Evolutionary conservation across 2,888 invertebrate species (phyloP).

Genomic region (Metopia argyrocephala): DNA sequence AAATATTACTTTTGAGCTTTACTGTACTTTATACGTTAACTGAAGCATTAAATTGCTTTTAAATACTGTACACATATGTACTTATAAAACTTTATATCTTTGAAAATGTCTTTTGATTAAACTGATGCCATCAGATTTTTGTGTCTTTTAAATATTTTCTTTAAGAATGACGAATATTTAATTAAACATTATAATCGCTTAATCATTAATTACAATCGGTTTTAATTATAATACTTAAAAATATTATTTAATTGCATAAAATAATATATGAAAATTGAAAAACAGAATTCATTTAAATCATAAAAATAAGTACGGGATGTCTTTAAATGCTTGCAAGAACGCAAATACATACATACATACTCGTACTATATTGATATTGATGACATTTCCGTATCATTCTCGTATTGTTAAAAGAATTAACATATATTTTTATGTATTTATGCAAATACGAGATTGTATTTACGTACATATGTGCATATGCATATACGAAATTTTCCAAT

Average conservation of each 20-base stretch:
- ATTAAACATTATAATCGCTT: no score
- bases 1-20: no score
- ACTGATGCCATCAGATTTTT: not conserved
- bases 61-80: not conserved
- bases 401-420: not conserved
- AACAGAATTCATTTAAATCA: not conserved
- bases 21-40: not conserved
- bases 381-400: no score
- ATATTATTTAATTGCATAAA: no score
- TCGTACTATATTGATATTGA: no score
- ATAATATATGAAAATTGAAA: not conserved
- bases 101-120: not conserved
- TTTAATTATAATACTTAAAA: no score
- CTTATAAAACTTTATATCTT: no score
- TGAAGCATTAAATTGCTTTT: not conserved
- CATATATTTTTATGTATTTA: not conserved
- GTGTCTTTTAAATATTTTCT: not conserved
- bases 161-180: not conserved
- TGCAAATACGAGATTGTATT: not conserved
- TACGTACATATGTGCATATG: no score
- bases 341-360: no score
- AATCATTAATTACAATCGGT: no score
- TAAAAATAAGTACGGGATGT: no score
- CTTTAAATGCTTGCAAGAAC: no score
- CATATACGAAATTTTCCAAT: not conserved